Evolutionary conservation across 2,888 invertebrate species (phyloP), one percentile per base, ranked within the genome.

Genomic region (Yponomeuta cagnagella): DNA sequence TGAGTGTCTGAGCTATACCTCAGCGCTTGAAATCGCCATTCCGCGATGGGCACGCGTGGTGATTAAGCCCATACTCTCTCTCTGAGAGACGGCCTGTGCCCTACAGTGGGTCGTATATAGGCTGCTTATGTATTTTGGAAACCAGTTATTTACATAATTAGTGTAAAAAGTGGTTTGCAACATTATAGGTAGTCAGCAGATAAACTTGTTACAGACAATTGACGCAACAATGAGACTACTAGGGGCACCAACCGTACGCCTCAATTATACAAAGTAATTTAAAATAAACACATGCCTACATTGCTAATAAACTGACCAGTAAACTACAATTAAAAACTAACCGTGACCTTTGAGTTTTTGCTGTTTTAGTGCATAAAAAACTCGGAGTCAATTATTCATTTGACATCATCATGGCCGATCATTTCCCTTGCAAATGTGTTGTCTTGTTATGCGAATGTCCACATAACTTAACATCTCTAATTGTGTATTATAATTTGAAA

Each of bases 291-390:
- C 12, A 58, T 12, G 31, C 30, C n/a, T 65, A 65, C 30, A 65
- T 31, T 12, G 30, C 4, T 9, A 37, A 48, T 68, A n/a, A 15
- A 68, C 15, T 10, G 31, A 65, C 30, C 37, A 63, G 63, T 63
- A 58, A 58, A 58, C 15, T 58, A 58, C 52, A 58, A 58, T 58
- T 69, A 69, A 58, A 43, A 70, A 63, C 8, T 70, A 15, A 37
- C 31, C 68, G n/a, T 68, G 48, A 68, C 68, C 68, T 68, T 68
- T 68, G 10, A 10, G 31, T 68, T 68, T 68, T 68, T 58, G 52
- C 52, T 15, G 52, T 15, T 58, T 58, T 58, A 58, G 15, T 58
- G 15, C 12, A 58, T 58, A 58, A 58, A 43, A 58, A 58, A 58
- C 52, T 58, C 12, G 52, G 52, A 58, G 52, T 58, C 15, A 15